Percentiles rank a stretch among this genome's conserved stretches.
Evolutionary conservation across 2,797 vertebrate species (phyloP).

Genomic region (Garrulus glandarius): DNA sequence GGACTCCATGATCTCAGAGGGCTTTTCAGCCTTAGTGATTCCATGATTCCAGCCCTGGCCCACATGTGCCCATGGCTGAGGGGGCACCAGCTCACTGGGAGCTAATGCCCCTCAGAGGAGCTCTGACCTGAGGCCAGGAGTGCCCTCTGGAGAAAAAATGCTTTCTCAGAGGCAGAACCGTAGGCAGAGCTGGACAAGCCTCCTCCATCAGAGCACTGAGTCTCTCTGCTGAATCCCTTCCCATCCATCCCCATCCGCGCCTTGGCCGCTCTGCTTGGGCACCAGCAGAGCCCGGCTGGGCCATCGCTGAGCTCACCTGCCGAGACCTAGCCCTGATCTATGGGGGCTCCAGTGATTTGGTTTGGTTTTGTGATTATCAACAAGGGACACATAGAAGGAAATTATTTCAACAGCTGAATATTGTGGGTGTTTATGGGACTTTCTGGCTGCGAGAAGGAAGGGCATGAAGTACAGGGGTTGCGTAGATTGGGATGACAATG

Average conservation of each 20-base stretch:
- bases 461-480: background rate
- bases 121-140: background rate
- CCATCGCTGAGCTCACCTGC: background rate
- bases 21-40: background rate
- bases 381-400: background rate
- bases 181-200: background rate
- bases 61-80: rapidly evolving
- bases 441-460: background rate
- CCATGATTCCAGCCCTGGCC: background rate
- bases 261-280: background rate
- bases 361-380: background rate
- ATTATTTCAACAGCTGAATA: background rate
- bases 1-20: background rate
- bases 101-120: background rate
- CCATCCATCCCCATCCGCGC: rapidly evolving
- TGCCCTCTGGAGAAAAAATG: background rate
- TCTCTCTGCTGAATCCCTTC: background rate
- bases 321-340: background rate
- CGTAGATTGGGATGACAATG: background rate
- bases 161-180: background rate
- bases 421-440: background rate
- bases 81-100: background rate
- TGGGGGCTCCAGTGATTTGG: background rate
- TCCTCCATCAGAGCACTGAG: background rate
- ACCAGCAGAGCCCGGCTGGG: background rate